Evolutionary conservation across 2,888 invertebrate species (phyloP).

Genomic region (Conchocele bisecta): DNA sequence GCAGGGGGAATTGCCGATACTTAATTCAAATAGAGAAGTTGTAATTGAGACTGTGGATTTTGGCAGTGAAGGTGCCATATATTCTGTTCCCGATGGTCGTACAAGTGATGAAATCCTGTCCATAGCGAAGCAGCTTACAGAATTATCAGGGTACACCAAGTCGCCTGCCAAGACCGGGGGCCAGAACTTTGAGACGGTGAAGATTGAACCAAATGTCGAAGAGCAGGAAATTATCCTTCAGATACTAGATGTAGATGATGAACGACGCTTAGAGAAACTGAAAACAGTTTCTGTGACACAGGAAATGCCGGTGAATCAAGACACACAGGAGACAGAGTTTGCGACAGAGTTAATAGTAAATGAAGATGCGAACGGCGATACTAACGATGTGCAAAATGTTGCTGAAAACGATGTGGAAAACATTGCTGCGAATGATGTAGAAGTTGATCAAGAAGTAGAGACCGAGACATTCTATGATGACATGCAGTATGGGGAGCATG

Average conservation of each 20-base stretch:
- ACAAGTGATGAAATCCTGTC: constrained; percentile 51
- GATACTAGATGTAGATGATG: constrained; percentile 55
- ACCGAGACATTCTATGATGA: too few species aligned
- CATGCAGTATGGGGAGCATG: too few species aligned
- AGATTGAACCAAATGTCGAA: constrained; percentile 17
- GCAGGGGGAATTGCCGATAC: too few species aligned
- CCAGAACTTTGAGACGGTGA: neutral
- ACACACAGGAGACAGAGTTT: neutral
- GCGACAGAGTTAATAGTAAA: too few species aligned
- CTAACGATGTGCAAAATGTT: neutral
- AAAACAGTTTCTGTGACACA: neutral
- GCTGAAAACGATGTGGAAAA: constrained; percentile 1
- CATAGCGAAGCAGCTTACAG: constrained; percentile 53
- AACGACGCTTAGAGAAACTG: neutral
- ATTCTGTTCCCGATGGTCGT: neutral
- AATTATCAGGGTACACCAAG: constrained; percentile 44
- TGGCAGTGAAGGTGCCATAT: neutral
- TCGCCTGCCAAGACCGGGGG: neutral
- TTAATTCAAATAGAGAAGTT: too few species aligned
- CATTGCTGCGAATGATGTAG: neutral
- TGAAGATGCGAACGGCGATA: neutral
- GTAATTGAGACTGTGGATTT: neutral
- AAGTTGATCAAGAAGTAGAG: neutral
- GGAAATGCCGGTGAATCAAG: neutral
- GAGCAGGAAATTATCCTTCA: constrained; percentile 54